A percentile compares a stretch with the other conserved stretches of the same genome.
Conservation (phyloP, 1,140 invertebrate species). For the Tetramorium parvispinum region DNA sequence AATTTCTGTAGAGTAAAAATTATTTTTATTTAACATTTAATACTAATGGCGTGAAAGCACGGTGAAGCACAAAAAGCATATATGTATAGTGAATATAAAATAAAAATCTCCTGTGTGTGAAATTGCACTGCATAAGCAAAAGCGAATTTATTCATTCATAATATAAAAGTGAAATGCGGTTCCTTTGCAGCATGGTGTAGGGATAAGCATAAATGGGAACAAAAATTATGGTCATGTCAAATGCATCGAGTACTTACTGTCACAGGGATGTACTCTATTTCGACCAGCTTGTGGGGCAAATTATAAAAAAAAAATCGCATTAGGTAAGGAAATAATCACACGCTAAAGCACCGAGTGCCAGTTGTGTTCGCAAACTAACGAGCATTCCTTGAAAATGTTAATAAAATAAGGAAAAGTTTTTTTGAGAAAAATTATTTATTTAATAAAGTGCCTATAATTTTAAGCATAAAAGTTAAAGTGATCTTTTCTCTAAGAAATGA, state of each 20-base stretch:
- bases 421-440: conserved; percentile 22
- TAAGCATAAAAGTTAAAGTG: conserved; percentile 38
- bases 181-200: conserved; percentile 61
- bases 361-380: conserved; percentile 51
- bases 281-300: conserved; percentile 87
- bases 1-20: conserved; percentile 21
- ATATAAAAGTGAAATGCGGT: conserved; percentile 66
- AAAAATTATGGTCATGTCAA: conserved; percentile 75
- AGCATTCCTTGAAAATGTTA: conserved; percentile 45
- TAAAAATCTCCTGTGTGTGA: conserved; percentile 37
- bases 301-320: conserved; percentile 79
- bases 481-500: not conserved
- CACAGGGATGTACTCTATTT: conserved; percentile 88
- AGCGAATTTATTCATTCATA: conserved; percentile 71
- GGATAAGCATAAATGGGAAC: conserved; percentile 65
- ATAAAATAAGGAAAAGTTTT: conserved; percentile 21
- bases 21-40: conserved; percentile 9
- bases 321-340: conserved; percentile 77
- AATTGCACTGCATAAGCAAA: conserved; percentile 71
- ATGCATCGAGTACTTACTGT: conserved; percentile 87
- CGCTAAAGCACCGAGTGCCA: conserved; percentile 59
- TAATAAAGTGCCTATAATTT: conserved; percentile 36
- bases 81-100: conserved; percentile 38
- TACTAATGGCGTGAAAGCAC: not conserved
- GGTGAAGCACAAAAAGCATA: conserved; percentile 67